Percentiles rank a stretch among this genome's conserved stretches.
phyloP scores from a whole-genome alignment of 2,113 vertebrate species.

The Hoplias malabaricus region DNA sequence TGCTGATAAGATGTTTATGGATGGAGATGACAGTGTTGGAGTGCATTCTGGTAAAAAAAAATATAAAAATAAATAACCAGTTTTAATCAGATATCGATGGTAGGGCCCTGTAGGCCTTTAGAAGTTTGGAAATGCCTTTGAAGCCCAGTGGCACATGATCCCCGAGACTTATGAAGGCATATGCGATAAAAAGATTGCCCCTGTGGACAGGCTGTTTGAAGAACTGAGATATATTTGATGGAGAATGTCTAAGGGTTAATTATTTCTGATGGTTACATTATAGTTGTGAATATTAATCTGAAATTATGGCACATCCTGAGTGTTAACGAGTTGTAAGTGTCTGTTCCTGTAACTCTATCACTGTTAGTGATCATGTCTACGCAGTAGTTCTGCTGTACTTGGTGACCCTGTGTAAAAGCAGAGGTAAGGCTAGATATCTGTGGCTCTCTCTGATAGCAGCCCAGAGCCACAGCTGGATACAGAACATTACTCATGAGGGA shows the following conservation, averaged over 20 bases:
- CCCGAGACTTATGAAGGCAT: slow-evolving; percentile 7
- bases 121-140: slow-evolving; percentile 9
- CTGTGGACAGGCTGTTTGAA: background rate
- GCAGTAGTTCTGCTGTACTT: background rate
- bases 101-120: background rate
- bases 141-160: slow-evolving; percentile 10
- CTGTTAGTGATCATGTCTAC: background rate
- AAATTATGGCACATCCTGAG: background rate
- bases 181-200: background rate
- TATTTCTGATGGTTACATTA: no score
- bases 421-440: slow-evolving; percentile 8
- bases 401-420: background rate
- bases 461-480: slow-evolving; percentile 30
- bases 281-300: background rate
- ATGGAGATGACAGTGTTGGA: background rate
- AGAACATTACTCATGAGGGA: slow-evolving; percentile 45
- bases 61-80: no score
- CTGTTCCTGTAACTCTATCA: background rate
- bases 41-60: background rate
- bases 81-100: slow-evolving; percentile 21
- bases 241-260: background rate
- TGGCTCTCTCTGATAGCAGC: background rate
- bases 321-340: background rate
- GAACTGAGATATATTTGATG: background rate
- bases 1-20: background rate